Conservation (phyloP, 2,888 invertebrate genomes). For the Diaphora mendica region DNA sequence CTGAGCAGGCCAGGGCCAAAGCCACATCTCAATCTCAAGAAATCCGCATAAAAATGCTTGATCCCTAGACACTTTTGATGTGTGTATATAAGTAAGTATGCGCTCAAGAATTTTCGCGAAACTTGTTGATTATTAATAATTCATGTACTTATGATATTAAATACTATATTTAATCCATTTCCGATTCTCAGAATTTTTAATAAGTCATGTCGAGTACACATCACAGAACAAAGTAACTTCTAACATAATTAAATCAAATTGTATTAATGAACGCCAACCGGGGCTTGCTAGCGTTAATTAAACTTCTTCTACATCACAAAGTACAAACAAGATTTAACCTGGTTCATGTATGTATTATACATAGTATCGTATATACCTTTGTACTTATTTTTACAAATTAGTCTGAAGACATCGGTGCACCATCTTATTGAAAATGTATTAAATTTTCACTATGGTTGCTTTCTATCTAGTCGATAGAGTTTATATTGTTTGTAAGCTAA, state of each 20-base stretch:
- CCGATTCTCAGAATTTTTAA: neutral
- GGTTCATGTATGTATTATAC: slow-evolving; percentile 18
- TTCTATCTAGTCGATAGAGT: neutral
- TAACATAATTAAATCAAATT: slow-evolving; percentile 17
- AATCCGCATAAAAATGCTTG: too few relatives aligned
- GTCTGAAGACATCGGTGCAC: neutral
- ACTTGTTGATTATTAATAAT: too few relatives aligned
- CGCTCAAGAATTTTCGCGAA: too few relatives aligned
- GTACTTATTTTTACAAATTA: slow-evolving; percentile 27
- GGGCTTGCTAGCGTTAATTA: slow-evolving; percentile 8
- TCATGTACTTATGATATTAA: neutral
- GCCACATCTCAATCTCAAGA: too few relatives aligned
- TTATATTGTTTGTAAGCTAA: neutral
- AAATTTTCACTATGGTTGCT: neutral
- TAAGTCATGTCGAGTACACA: neutral
- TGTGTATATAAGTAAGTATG: too few relatives aligned
- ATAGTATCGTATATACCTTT: neutral
- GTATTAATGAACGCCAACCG: slow-evolving; percentile 12
- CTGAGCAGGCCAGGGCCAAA: too few relatives aligned
- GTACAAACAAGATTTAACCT: slow-evolving; percentile 22
- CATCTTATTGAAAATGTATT: neutral
- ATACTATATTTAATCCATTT: neutral
- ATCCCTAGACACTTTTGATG: too few relatives aligned
- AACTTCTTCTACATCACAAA: slow-evolving; percentile 1
- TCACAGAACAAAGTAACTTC: slow-evolving; percentile 7